Evolutionary conservation across 2,113 vertebrate genomes (phyloP).

Genomic region (Cyprinodon brontotheroides): DNA sequence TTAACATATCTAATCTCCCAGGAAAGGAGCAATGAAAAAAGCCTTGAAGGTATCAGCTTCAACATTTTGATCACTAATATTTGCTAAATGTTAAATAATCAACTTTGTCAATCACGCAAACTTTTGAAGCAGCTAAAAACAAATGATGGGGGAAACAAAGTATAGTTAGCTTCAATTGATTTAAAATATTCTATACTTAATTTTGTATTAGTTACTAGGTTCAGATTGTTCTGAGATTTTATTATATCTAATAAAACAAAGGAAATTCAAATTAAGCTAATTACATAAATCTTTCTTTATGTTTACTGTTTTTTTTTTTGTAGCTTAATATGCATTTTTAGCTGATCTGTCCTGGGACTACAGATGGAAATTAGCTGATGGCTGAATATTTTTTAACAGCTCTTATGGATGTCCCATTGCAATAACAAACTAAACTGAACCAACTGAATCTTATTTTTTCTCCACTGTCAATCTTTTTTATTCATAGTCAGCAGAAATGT

Average conservation of each 20-base stretch:
- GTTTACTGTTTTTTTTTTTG: not conserved
- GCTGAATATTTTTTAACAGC: not conserved
- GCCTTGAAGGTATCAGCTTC: too few species aligned
- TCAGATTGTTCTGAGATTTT: not conserved
- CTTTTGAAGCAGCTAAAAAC: not conserved
- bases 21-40: not conserved
- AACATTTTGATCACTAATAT: too few species aligned
- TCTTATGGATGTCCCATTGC: not conserved
- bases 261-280: not conserved
- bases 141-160: too few species aligned
- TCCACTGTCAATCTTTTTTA: conserved; percentile 36
- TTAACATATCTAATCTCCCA: not conserved
- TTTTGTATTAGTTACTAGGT: not conserved
- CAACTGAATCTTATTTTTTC: conserved; percentile 29
- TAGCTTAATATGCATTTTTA: not conserved
- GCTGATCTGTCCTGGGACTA: not conserved
- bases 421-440: not conserved
- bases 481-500: conserved; percentile 47
- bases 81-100: not conserved
- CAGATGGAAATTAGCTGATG: not conserved
- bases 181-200: not conserved
- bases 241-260: not conserved
- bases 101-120: not conserved
- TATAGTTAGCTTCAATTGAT: not conserved
- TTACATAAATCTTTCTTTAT: not conserved